Base-by-base conservation (phyloP, 2,888 invertebrate genomes). In the Eupsilia transversa region DNA sequence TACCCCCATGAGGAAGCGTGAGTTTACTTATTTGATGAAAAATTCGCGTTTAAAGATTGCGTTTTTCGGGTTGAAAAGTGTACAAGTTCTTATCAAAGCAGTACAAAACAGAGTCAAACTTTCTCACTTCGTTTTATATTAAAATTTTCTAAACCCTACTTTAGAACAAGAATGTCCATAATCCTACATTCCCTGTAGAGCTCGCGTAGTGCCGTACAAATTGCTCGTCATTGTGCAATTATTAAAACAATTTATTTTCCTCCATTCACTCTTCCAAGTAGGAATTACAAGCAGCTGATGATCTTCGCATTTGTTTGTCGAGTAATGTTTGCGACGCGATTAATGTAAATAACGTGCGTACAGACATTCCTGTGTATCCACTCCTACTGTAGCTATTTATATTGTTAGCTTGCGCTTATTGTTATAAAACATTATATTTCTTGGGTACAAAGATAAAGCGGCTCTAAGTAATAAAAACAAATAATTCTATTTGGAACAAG, bases 181-280 rank as follows among this genome's bases (percentile, higher is more conserved):
- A 54, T 2, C 17, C 52, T 20, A 57, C 7, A 46, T 38, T 20
- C 38, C 41, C 23, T 38, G 9, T 17, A 23, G 0, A 56, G 2
- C 23, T 38, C 10, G 12, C n/a, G 38, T 30, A 30, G 12, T n/a
- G 3, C 41, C 43, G 9, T 30, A 52, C 38, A 56, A 49, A 46
- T 73, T 43, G 52, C 63, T 43, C 10, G 6, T 61, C 23, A 60
- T 69, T 56, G 65, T 57, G 69, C 69, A 69, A 5, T 64, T n/a
- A 71, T 38, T 66, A 33, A 74, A 46, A 63, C 57, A 30, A 43
- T 59, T 64, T 64, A 33, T 81, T 80, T 81, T 65, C 68, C 72
- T 82, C 65, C 52, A 77, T 80, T 80, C 77, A 60, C 49, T 72
- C 60, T 41, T 23, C 46, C 67, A 64, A 35, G 57, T 49, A 43